Conservation (phyloP, 2,113 vertebrate species). For the Rhinoderma darwinii region DNA sequence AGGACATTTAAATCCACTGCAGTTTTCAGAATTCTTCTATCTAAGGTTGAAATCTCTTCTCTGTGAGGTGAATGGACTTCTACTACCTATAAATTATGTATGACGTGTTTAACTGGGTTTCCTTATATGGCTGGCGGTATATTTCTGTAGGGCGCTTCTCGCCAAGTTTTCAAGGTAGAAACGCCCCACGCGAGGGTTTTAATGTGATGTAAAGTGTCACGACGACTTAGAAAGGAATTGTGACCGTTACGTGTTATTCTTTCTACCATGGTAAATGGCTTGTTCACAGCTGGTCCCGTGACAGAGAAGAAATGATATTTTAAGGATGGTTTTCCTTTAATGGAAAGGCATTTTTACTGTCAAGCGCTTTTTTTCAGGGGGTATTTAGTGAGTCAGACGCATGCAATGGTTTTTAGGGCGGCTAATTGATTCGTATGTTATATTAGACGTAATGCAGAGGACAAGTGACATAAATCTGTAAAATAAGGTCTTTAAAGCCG, state of each 20-base stretch:
- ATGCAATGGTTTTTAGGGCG: conserved; percentile 57
- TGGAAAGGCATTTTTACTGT: conserved; percentile 65
- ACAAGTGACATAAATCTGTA: not conserved
- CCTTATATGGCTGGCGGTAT: conserved; percentile 84
- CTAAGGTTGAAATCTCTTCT: conserved; percentile 71
- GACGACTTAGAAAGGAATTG: not conserved
- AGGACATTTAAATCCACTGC: not conserved
- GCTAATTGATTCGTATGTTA: not conserved
- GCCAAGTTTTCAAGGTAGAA: conserved; percentile 74
- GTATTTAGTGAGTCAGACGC: conserved; percentile 58
- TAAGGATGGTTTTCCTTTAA: conserved; percentile 56
- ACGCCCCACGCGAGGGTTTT: conserved; percentile 52
- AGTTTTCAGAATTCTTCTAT: conserved; percentile 51
- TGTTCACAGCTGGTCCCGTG: not conserved
- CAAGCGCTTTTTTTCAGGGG: conserved; percentile 62
- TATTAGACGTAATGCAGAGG: not conserved
- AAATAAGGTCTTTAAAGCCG: not conserved
- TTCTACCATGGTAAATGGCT: not conserved
- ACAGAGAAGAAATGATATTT: not conserved
- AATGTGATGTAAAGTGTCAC: not conserved
- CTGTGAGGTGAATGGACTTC: conserved; percentile 79
- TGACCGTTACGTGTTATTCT: not conserved
- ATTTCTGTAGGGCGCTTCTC: conserved; percentile 73
- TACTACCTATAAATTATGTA: conserved; percentile 81
- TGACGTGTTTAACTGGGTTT: conserved; percentile 83